Base-by-base conservation (phyloP, 2,888 invertebrate genomes). In the Ichneumoninae sp. region DNA sequence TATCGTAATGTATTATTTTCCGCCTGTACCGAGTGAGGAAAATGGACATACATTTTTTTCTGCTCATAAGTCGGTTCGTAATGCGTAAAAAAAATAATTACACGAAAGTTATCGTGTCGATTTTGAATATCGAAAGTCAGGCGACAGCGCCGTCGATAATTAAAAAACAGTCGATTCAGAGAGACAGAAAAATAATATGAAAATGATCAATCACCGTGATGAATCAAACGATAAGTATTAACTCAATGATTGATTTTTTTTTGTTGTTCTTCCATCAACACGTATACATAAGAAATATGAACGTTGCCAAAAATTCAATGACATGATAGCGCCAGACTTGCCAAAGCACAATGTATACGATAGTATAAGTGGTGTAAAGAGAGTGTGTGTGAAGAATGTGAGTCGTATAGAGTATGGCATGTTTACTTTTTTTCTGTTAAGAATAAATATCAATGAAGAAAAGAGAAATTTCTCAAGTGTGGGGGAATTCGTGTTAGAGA, bases 311-410 rank as follows among this genome's bases (percentile, higher is more conserved):
- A 91, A 89, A 89, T 91, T 89, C 88, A 89, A 91, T 92, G 91
- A 91, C 88, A 91, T 88, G 90, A 91, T 90, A 93, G 93, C 92
- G 92, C 92, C 91, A 93, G 90, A 93, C 89, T 93, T 92, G 93
- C 93, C 92, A 93, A 93, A 93, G 93, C 93, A 92, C 90, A 92
- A 90, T 91, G 91, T 92, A 90, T 88, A 89, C 75, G 57, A 79
- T 75, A 50, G 70, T 73, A 81, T 83, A 63, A 71, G 33, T 33
- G 70, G 86, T 83, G 84, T 80, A 75, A 83, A 63, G 87, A 77
- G 86, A 85, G 40, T 78, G 47, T 52, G 82, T 66, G 70, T 65
- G 44, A 77, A 69, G 73, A 70, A 30, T 70, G 74, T 88, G 76
- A 85, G 74, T 71, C 75, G 78, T 84, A 83, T 84, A 84, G 86